Evolutionary conservation across 2,888 invertebrate genomes (phyloP).

Genomic region (Caenorhabditis doughertyi): DNA sequence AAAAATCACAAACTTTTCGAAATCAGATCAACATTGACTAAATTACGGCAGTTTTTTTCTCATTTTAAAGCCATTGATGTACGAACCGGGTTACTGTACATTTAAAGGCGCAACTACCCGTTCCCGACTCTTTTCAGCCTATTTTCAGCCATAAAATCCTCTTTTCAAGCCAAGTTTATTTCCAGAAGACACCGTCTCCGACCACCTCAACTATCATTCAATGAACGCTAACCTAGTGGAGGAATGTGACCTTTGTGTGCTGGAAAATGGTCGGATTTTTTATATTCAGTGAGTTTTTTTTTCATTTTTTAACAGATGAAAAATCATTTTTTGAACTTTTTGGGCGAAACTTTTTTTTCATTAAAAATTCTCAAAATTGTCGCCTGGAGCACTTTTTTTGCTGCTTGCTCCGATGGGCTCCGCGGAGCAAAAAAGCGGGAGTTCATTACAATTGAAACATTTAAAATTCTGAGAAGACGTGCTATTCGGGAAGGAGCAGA

Average conservation of each 20-base stretch:
- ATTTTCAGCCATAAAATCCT: not conserved
- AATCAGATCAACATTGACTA: no score
- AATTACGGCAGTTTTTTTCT: no score
- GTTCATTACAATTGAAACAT: slow-evolving; percentile 23
- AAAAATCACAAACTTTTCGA: not conserved
- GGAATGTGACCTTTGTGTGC: slow-evolving; percentile 75
- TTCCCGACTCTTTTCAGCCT: not conserved
- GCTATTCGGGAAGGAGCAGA: no score
- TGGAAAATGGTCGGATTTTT: slow-evolving; percentile 77
- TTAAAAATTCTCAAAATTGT: not conserved
- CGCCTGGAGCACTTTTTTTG: slow-evolving; percentile 6
- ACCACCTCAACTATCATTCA: slow-evolving; percentile 39
- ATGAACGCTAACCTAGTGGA: slow-evolving; percentile 59
- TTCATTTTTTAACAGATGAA: no score
- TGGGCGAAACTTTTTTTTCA: not conserved
- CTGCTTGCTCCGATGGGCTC: no score
- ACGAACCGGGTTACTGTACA: no score
- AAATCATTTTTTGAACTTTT: no score
- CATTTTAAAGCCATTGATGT: no score
- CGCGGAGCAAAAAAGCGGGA: not conserved
- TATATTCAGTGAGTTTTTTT: slow-evolving; percentile 77
- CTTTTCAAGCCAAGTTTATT: not conserved
- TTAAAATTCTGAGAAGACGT: slow-evolving; percentile 22
- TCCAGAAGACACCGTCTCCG: slow-evolving; percentile 49
- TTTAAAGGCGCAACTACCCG: no score